These are phyloP conservation scores for Physocephala rufipes DNA, from an alignment of 2,888 invertebrate species.

Conservation along the genomic window DNA sequence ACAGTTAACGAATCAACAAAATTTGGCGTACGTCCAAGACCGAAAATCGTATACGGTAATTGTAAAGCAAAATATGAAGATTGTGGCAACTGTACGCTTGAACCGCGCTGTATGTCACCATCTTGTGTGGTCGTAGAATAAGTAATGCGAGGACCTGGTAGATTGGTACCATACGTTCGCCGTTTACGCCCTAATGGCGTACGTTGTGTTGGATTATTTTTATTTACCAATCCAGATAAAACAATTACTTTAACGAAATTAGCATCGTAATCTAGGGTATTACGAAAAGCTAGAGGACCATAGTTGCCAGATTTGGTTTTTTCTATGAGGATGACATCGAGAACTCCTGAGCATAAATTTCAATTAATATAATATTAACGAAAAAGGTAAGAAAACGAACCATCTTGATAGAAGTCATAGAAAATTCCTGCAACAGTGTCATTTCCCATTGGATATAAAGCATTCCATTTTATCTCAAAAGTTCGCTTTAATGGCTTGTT, in stretches of 20 bases:
- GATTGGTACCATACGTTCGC: slow-evolving; percentile 86
- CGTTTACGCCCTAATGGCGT: slow-evolving; percentile 80
- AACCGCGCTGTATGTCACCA: slow-evolving; percentile 80
- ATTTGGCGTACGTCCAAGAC: slow-evolving; percentile 97
- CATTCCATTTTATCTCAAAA: slow-evolving; percentile 81
- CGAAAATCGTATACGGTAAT: slow-evolving; percentile 94
- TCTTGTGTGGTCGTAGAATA: slow-evolving; percentile 91
- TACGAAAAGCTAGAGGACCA: slow-evolving; percentile 81
- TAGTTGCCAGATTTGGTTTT: slow-evolving; percentile 67
- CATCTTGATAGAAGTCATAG: slow-evolving; percentile 94
- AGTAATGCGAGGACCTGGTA: slow-evolving; percentile 88
- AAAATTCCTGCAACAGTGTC: slow-evolving; percentile 86
- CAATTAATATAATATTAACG: not conserved
- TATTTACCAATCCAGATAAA: slow-evolving; percentile 81
- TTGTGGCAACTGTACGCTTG: slow-evolving; percentile 89
- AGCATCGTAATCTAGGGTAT: slow-evolving; percentile 90
- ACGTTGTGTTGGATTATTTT: slow-evolving; percentile 74
- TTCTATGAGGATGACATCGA: slow-evolving; percentile 85
- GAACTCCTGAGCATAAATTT: slow-evolving; percentile 65
- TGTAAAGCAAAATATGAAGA: slow-evolving; percentile 93
- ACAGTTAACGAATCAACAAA: slow-evolving; percentile 92
- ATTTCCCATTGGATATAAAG: slow-evolving; percentile 75
- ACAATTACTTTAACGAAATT: slow-evolving; percentile 97
- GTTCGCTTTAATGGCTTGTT: slow-evolving; percentile 72
- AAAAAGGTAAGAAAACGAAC: slow-evolving; percentile 58